A percentile compares a stretch with the other conserved stretches of the same genome.
phyloP scores from a whole-genome alignment of 1,140 invertebrate species.

The Drosophila pseudoobscura region DNA sequence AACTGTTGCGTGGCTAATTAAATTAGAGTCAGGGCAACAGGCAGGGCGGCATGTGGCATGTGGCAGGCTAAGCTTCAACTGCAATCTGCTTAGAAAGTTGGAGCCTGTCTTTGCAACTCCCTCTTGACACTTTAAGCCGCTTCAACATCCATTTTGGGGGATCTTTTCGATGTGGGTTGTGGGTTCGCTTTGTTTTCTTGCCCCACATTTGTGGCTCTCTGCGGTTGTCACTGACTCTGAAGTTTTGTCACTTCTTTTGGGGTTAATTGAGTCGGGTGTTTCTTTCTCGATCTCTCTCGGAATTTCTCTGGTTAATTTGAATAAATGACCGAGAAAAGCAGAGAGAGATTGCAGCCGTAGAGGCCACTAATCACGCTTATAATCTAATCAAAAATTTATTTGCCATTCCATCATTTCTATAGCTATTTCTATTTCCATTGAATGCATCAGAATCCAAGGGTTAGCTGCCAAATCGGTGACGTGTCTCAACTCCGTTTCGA shows the following conservation, averaged over 20 bases:
- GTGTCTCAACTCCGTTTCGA: constrained; percentile 36
- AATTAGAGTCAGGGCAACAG: constrained; percentile 57
- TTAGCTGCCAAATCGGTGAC: constrained; percentile 53
- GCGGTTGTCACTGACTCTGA: constrained; percentile 31
- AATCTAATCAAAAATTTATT: constrained; percentile 69
- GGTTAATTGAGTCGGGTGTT: constrained; percentile 71
- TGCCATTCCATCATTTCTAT: constrained; percentile 33
- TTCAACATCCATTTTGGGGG: constrained; percentile 25
- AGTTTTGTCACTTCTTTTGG: constrained; percentile 66
- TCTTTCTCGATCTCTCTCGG: constrained; percentile 17
- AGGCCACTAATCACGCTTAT: constrained; percentile 32
- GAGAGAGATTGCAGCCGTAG: constrained; percentile 5
- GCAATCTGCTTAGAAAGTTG: constrained; percentile 57
- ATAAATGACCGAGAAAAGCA: constrained; percentile 48
- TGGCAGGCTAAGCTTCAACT: constrained; percentile 37
- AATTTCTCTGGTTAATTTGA: constrained; percentile 54
- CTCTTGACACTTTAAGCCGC: constrained; percentile 31
- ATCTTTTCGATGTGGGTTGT: constrained; percentile 39
- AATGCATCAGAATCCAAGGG: constrained; percentile 33
- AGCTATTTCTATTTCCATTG: constrained; percentile 69
- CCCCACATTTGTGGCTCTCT: constrained; percentile 26
- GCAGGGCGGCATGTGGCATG: constrained; percentile 7
- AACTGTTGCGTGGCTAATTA: constrained; percentile 71
- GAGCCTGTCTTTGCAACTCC: constrained; percentile 7
- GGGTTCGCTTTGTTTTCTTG: constrained; percentile 26